Evolutionary conservation across 2,113 vertebrate genomes (phyloP).

Genomic region (Triplophysa rosa): DNA sequence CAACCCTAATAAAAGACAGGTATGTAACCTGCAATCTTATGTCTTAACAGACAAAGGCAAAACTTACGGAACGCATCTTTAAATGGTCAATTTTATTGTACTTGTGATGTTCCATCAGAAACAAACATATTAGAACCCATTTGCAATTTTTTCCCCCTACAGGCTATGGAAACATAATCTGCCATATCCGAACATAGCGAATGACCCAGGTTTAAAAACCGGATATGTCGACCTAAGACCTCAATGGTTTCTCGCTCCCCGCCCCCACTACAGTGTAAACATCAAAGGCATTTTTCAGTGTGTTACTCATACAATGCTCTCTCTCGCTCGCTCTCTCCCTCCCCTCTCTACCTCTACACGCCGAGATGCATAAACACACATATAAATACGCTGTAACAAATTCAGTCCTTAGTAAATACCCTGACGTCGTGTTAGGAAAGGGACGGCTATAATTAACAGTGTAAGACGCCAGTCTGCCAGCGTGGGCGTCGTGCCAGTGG

Average conservation of each 20-base stretch:
- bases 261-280: conserved; percentile 31
- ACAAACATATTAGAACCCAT: background rate
- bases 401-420: conserved; percentile 62
- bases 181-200: conserved; percentile 1
- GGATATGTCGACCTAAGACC: conserved; percentile 31
- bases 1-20: too few relatives aligned
- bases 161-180: conserved; percentile 8
- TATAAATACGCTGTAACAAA: conserved; percentile 32
- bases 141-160: background rate
- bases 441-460: conserved; percentile 81
- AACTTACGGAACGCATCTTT: too few relatives aligned
- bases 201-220: conserved; percentile 5
- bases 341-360: background rate
- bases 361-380: conserved; percentile 26
- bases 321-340: conserved; percentile 1
- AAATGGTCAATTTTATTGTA: too few relatives aligned
- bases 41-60: too few relatives aligned
- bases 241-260: background rate
- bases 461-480: conserved; percentile 75
- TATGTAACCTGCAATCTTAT: too few relatives aligned
- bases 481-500: conserved; percentile 76
- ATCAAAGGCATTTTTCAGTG: conserved; percentile 58
- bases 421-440: conserved; percentile 67
- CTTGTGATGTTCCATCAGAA: background rate
- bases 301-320: conserved; percentile 58